These are phyloP conservation scores for Penaeus vannamei DNA, from an alignment of 1,140 invertebrate genomes.

Conservation along the genomic window DNA sequence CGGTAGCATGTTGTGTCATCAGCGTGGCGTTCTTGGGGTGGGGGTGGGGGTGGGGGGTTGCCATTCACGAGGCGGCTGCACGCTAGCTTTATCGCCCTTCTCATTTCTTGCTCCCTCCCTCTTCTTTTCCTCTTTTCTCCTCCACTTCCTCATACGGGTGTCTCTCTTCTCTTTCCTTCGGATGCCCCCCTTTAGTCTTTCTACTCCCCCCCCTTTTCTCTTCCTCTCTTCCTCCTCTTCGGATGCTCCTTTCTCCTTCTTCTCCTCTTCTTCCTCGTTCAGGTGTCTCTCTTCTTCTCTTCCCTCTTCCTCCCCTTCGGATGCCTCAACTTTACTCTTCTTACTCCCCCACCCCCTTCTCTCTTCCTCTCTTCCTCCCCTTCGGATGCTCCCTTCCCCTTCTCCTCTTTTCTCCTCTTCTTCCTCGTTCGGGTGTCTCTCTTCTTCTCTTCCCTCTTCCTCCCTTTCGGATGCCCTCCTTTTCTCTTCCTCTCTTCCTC, in stretches of 20 bases:
- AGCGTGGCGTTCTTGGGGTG: too few relatives aligned
- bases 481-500: not conserved
- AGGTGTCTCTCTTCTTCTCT: not conserved
- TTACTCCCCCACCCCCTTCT: not conserved
- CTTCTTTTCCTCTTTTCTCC: not conserved
- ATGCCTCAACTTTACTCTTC: not conserved
- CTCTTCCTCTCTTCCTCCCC: not conserved
- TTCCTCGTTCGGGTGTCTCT: conserved; percentile 5
- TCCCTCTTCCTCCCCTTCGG: not conserved
- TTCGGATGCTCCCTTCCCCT: not conserved
- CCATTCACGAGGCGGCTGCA: too few relatives aligned
- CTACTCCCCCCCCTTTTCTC: not conserved
- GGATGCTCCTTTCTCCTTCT: not conserved
- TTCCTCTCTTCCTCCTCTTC: not conserved
- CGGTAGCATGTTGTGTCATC: too few relatives aligned
- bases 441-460: not conserved
- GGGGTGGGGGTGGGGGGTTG: too few relatives aligned
- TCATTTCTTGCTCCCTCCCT: not conserved
- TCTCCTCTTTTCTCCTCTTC: conserved; percentile 4
- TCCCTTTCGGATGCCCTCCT: not conserved
- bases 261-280: not conserved
- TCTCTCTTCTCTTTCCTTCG: not conserved
- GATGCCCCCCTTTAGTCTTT: not conserved
- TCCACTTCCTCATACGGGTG: not conserved
- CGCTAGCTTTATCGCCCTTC: too few relatives aligned